Base-by-base conservation (phyloP, 2,888 invertebrate species). In the Lithophane leautieri region DNA sequence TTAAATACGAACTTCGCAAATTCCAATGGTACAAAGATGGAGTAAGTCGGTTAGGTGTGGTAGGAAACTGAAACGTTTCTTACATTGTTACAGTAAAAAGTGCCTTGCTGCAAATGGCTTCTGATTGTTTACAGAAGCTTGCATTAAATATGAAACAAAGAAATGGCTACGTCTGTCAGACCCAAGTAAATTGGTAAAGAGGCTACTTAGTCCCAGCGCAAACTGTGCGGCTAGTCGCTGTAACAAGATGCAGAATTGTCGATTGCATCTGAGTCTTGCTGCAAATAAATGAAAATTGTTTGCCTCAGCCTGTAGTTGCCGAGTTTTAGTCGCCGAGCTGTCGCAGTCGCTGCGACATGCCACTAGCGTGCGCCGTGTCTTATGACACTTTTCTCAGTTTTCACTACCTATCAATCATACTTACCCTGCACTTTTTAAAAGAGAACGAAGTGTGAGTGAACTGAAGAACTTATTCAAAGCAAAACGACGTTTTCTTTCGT, bases 141-240 rank as follows among this genome's bases (percentile, higher is more conserved):
- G 47, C 78, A 76, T 78, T 60, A 50, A 76, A 78, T 52, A 70
- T 70, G 56, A 22, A 70, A 44, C 52, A 44, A 52, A 22, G 34
- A 60, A 60, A 50, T 52, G 22, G 25, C 50, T 34, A 25, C 42
- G 42, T 58, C n/a, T 50, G n/a, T 62, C 16, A 54, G 7, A 19
- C 52, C 12, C 16, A 40, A n/a, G n/a, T n/a, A n/a, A n/a, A n/a
- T n/a, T n/a, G 3, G 52, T 76, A 44, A 52, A 60, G 50, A 34
- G 12, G 22, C 16, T 42, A 50, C 22, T 79, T 16, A 47, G 16
- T 47, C 6, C 1, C 6, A 47, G 16, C 14, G 4, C 4, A 47
- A 47, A 47, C 16, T 14, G 4, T 44, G 44, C 44, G 4, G 12
- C 44, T 14, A 44, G 44, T 44, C 47, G 0, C 14, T 47, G 47